Conservation (phyloP, 1,140 invertebrate species). For the Pseudomyrmex dendroicus region DNA sequence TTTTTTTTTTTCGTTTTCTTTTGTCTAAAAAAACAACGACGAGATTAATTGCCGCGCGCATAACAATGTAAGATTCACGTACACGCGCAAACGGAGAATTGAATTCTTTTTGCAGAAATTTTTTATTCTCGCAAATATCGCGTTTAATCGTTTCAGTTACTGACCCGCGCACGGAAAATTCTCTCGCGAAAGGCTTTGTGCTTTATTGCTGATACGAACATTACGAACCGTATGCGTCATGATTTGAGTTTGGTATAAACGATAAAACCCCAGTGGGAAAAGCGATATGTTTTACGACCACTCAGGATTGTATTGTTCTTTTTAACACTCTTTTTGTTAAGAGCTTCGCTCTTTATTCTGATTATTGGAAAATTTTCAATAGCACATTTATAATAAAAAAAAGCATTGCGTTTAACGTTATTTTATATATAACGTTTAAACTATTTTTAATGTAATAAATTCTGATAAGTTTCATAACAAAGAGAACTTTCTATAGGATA, state of each 20-base stretch:
- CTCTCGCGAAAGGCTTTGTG: neutral
- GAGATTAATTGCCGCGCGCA: too few relatives aligned
- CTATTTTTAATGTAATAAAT: too few relatives aligned
- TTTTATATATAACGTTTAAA: too few relatives aligned
- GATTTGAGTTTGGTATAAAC: neutral
- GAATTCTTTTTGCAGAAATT: too few relatives aligned
- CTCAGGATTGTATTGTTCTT: neutral
- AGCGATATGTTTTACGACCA: slow-evolving; percentile 6
- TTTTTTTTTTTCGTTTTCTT: neutral
- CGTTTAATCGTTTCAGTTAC: neutral
- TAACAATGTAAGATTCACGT: too few relatives aligned
- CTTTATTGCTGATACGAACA: neutral
- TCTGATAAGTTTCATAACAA: too few relatives aligned
- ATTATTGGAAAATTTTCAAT: neutral
- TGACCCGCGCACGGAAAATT: neutral
- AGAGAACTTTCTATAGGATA: too few relatives aligned
- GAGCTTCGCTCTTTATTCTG: neutral
- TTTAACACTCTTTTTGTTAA: neutral
- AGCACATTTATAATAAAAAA: too few relatives aligned
- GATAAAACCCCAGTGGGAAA: neutral
- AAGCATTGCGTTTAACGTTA: too few relatives aligned
- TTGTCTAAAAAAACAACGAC: neutral
- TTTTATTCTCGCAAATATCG: neutral
- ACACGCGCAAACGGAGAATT: too few relatives aligned
- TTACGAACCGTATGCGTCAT: neutral